Conservation (phyloP, 2,888 invertebrate species). For the Andrena dorsata region DNA sequence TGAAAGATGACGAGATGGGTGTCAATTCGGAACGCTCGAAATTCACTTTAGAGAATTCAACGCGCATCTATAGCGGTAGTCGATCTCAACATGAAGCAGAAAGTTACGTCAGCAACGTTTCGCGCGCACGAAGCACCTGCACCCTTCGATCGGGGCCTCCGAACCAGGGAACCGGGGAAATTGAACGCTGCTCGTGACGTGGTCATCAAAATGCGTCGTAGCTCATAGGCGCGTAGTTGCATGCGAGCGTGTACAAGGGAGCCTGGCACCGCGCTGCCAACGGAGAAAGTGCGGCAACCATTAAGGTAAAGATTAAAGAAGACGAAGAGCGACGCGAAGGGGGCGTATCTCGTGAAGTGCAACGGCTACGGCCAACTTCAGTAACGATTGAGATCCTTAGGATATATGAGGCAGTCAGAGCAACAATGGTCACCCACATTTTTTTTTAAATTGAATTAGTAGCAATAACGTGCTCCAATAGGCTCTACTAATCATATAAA, state of each 20-base stretch:
- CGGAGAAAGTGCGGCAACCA: slow-evolving; percentile 82
- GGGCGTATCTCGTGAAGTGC: slow-evolving; percentile 19
- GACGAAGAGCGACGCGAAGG: slow-evolving; percentile 63
- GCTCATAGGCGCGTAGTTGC: slow-evolving; percentile 39
- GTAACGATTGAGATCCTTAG: background rate
- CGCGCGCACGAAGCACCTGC: background rate
- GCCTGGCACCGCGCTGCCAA: slow-evolving; percentile 72
- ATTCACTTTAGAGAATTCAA: too few species aligned
- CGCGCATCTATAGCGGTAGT: too few species aligned
- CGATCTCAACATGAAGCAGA: background rate
- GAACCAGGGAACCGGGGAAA: slow-evolving; percentile 19
- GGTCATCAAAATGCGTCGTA: slow-evolving; percentile 71
- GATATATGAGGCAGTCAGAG: too few species aligned
- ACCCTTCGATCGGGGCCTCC: background rate
- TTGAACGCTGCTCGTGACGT: slow-evolving; percentile 59
- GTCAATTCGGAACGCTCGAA: background rate
- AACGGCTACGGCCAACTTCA: too few species aligned
- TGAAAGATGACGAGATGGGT: background rate
- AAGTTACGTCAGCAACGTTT: background rate
- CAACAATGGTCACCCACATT: too few species aligned
- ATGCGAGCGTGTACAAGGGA: slow-evolving; percentile 55
- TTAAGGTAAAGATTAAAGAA: slow-evolving; percentile 83
- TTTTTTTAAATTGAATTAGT: too few species aligned
- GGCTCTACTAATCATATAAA: too few species aligned
- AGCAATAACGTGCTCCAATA: too few species aligned